Evolutionary conservation across 2,888 invertebrate species (phyloP), one percentile per base, ranked within the genome.

Genomic region (Clanis bilineata): DNA sequence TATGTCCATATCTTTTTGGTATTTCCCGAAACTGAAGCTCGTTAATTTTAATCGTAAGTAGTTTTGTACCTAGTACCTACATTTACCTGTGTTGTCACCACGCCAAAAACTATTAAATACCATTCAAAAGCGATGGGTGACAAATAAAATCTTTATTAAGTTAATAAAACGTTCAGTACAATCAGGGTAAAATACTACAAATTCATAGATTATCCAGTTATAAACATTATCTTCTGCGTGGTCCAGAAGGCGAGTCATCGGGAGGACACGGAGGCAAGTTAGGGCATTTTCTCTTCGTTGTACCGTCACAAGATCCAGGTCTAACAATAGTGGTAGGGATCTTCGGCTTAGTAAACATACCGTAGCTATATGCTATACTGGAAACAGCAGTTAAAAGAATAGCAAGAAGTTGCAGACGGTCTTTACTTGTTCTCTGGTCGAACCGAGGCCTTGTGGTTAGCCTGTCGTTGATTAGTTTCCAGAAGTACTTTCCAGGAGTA

Each of bases 401-500:
- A 0, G 61, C 67, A 0, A 65, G 6, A 0, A 81, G 28, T 58
- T 73, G 63, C 0, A 77, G 5, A 0, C 70, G 1, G 2, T 80
- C 70, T 7, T 18, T 57, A 3, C 56, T 66, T 0, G 58, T 22
- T 2, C 75, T 68, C 22, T 73, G 63, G 0, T 68, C 22, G 0
- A 67, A 63, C 0, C 66, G 60, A 0, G 64, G 62, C 1, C 62
- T 18, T 0, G 71, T 65, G 2, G 62, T 62, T 0, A 66, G 4
- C 3, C 74, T 72, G 7, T 79, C 66, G 0, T 62, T 61, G 1
- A 86, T 25, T 10, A 76, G 62, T 0, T 63, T 70, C 7, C 57
- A 54, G 6, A 79, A 72, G 39, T 83, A 74, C 47, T 81, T 81
- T 32, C 1, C 71, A 0, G 83, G 74, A 1, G 85, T 86, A 1